Conservation (phyloP, 2,888 invertebrate genomes). For the Calameuta filiformis region DNA sequence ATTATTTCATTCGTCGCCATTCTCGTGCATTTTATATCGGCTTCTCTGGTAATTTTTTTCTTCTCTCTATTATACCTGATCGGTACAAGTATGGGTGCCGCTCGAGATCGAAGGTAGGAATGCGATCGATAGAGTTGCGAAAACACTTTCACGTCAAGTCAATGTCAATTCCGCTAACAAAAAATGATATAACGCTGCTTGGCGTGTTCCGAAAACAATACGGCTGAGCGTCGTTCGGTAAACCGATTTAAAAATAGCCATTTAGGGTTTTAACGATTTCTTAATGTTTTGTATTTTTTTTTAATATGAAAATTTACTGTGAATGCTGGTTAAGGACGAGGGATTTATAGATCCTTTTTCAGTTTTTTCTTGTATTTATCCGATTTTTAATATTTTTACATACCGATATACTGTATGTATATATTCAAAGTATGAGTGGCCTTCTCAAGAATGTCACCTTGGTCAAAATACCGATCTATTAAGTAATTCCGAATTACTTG, state of each 20-base stretch:
- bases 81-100: not conserved
- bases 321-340: not conserved
- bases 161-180: not conserved
- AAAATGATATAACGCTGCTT: not conserved
- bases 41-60: not conserved
- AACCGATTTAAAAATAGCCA: not conserved
- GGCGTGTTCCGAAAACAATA: not conserved
- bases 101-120: not conserved
- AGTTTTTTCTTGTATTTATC: not conserved
- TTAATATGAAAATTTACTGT: not conserved
- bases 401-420: not conserved
- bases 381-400: not conserved
- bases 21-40: not conserved
- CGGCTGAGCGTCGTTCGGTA: not conserved
- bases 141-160: not conserved
- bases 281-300: not conserved
- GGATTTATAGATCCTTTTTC: not conserved
- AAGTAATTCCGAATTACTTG: constrained; percentile 16
- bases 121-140: not conserved
- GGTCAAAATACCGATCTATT: constrained; percentile 12
- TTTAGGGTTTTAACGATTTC: not conserved
- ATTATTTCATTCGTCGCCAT: not conserved
- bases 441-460: constrained; percentile 23
- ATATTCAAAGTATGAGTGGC: not conserved
- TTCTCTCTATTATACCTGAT: not conserved